A percentile compares a stretch with the other conserved stretches of the same genome.
These are phyloP conservation scores for Vombatus ursinus DNA, from an alignment of 2,113 vertebrate genomes.

Conservation along the genomic window DNA sequence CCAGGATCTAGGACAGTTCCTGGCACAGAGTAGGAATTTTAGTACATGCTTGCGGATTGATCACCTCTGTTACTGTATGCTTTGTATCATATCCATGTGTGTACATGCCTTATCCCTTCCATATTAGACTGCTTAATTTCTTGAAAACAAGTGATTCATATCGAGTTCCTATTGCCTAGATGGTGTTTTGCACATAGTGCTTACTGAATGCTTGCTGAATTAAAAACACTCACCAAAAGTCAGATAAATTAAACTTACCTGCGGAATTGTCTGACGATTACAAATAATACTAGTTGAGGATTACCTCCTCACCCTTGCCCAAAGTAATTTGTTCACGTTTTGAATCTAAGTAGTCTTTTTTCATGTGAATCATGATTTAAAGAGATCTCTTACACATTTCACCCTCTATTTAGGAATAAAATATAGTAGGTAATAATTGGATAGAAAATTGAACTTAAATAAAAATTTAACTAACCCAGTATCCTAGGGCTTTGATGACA, in stretches of 20 bases:
- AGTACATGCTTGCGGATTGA: neutral
- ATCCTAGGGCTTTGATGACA: conserved; percentile 90
- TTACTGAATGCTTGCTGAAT: neutral
- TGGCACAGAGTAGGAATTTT: neutral
- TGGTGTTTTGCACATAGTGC: neutral
- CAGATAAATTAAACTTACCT: neutral
- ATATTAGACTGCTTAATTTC: neutral
- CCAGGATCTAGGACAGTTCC: neutral
- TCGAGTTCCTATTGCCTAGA: neutral
- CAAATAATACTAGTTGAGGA: neutral
- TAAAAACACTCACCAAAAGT: neutral
- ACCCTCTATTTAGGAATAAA: conserved; percentile 47
- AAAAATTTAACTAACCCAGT: conserved; percentile 85
- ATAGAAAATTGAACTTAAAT: conserved; percentile 67
- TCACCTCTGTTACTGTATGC: neutral
- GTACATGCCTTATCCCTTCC: neutral
- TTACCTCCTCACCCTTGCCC: neutral
- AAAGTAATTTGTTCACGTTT: conserved; percentile 17
- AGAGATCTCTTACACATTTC: neutral
- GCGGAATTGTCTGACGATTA: neutral
- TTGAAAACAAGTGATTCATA: neutral
- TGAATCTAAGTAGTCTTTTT: conserved; percentile 37
- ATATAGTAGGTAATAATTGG: conserved; percentile 15
- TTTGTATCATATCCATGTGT: neutral
- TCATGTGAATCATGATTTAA: conserved; percentile 13